Base-by-base conservation (phyloP, 2,797 vertebrate genomes). In the Novumbra hubbsi region DNA sequence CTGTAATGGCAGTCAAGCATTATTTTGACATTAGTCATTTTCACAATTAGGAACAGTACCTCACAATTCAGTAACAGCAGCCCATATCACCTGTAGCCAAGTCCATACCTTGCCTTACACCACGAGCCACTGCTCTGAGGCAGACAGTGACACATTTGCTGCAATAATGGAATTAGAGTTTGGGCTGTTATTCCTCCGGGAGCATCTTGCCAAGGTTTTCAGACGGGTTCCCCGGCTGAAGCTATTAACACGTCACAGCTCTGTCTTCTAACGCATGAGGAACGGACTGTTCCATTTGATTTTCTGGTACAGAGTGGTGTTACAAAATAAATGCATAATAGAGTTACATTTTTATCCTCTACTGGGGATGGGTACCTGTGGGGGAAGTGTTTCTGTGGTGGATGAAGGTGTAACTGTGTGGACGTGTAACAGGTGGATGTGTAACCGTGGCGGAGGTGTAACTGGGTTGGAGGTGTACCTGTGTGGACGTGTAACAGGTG, bases 241-340 rank as follows among this genome's bases (percentile, higher is more conserved):
- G 5, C 66, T 76, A 84, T 85, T 85, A 80, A 89, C 87, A 87
- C 86, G 88, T 87, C 85, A 91, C 76, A 66, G 74, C 74, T 81
- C 78, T 77, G 83, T 90, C 87, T 80, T 17, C 73, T 75, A 80
- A 73, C 45, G 71, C 71, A 72, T 76, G 74, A 68, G 57, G 76
- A 76, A 73, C 79, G 68, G 88, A 87, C 84, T 85, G 64, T 66
- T 71, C 69, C 41, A 85, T 80, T 75, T 73, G 64, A 49, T 75
- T 79, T 82, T 49, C 24, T 8, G 17, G 57, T 77, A 78, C 84
- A 87, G 83, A 80, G 74, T 27, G 32, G 17, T 12, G 38, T 72
- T 66, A 77, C 38, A 12, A 63, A 64, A 73, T 80, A 68, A 84
- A 76, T 76, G 73, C 75, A 75, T 74, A 60, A 74, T 55, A 84